Conservation (phyloP, 1,140 invertebrate genomes). For the Trialeurodes vaporariorum region DNA sequence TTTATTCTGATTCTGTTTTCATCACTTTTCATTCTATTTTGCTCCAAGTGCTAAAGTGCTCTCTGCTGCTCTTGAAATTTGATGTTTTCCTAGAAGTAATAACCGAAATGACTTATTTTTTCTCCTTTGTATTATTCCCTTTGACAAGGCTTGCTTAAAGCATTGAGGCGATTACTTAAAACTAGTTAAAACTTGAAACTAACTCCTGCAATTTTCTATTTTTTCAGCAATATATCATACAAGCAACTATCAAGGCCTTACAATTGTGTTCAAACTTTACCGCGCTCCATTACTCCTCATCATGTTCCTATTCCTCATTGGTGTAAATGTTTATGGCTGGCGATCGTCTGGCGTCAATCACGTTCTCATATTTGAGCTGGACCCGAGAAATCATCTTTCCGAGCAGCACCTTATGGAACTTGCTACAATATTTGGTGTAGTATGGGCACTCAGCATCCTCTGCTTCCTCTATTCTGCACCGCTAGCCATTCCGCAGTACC, state of each 20-base stretch:
- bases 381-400: conserved; percentile 74
- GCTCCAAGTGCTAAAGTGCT: too few species aligned
- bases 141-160: too few species aligned
- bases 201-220: conserved; percentile 11
- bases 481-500: conserved; percentile 62
- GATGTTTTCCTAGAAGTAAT: too few species aligned
- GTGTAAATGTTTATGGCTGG: conserved; percentile 84
- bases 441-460: conserved; percentile 63
- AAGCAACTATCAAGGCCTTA: conserved; percentile 18
- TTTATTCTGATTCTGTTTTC: too few species aligned
- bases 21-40: too few species aligned
- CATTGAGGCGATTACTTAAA: too few species aligned
- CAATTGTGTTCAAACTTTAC: conserved; percentile 51
- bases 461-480: conserved; percentile 54
- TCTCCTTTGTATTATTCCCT: too few species aligned
- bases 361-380: conserved; percentile 85
- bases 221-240: conserved; percentile 37
- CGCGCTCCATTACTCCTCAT: conserved; percentile 71
- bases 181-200: too few species aligned
- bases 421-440: conserved; percentile 68
- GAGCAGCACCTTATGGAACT: conserved; percentile 80
- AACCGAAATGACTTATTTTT: too few species aligned
- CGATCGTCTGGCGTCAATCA: conserved; percentile 81
- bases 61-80: too few species aligned
- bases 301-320: conserved; percentile 72